Evolutionary conservation across 2,113 vertebrate species (phyloP).

Genomic region (Takifugu bimaculatus): DNA sequence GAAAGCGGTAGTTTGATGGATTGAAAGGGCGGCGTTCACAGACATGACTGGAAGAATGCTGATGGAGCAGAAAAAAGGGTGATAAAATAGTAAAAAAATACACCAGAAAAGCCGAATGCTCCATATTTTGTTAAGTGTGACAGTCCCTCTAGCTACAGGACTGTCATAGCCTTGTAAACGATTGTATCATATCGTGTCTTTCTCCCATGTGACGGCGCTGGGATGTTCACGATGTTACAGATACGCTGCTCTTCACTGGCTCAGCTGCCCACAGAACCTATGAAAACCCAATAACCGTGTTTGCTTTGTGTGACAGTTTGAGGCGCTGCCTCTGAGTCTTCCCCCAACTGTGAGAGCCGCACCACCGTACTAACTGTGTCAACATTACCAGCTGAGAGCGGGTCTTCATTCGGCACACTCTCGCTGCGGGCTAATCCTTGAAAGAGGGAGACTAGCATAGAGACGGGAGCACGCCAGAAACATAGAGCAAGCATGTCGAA

Average conservation of each 20-base stretch:
- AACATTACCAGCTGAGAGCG: conserved; percentile 67
- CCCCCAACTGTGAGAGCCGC: conserved; percentile 51
- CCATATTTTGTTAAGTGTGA: too few species aligned
- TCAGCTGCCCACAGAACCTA: conserved; percentile 38
- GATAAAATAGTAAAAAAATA: too few species aligned
- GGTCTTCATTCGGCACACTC: conserved; percentile 59
- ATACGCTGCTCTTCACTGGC: conserved; percentile 19
- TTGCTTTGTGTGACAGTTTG: conserved; percentile 64
- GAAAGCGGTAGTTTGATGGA: background rate
- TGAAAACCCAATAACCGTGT: conserved; percentile 36
- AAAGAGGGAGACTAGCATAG: conserved; percentile 34
- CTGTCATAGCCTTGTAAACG: too few species aligned
- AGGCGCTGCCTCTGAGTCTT: conserved; percentile 50
- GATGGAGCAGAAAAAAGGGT: too few species aligned
- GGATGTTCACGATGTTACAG: conserved; percentile 11
- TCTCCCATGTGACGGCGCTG: too few species aligned
- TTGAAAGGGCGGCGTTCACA: too few species aligned
- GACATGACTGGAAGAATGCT: conserved; percentile 1
- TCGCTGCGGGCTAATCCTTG: conserved; percentile 56
- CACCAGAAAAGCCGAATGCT: too few species aligned
- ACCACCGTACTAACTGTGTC: conserved; percentile 61
- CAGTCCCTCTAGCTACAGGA: too few species aligned
- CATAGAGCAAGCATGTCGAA: conserved; percentile 25
- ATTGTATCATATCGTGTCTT: too few species aligned
- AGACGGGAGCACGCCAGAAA: conserved; percentile 15